Evolutionary conservation across 2,888 invertebrate genomes (phyloP).

Genomic region (Ypsolopha sequella): DNA sequence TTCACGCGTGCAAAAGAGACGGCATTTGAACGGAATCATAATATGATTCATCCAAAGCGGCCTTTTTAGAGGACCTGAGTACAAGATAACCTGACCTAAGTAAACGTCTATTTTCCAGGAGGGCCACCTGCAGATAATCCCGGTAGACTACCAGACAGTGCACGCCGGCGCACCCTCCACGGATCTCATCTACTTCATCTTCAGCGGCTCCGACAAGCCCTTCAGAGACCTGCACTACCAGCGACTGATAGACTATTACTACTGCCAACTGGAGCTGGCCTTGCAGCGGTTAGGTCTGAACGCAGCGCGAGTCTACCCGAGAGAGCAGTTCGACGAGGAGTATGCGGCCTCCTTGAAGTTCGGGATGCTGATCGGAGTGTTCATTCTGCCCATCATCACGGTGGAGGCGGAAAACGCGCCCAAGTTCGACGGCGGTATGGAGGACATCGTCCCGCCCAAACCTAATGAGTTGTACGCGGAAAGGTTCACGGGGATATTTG

Average conservation of each 20-base stretch:
- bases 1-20: too few relatives aligned
- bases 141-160: slow-evolving; percentile 42
- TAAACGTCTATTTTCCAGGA: slow-evolving; percentile 21
- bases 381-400: slow-evolving; percentile 27
- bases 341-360: slow-evolving; percentile 28
- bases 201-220: slow-evolving; percentile 34
- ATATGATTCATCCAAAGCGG: too few relatives aligned
- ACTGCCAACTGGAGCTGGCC: slow-evolving; percentile 21
- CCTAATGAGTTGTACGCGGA: slow-evolving; percentile 24
- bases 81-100: neutral
- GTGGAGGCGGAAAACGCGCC: slow-evolving; percentile 27
- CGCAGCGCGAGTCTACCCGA: slow-evolving; percentile 26
- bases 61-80: too few relatives aligned
- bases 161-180: slow-evolving; percentile 28
- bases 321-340: slow-evolving; percentile 30
- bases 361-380: slow-evolving; percentile 23
- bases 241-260: slow-evolving; percentile 24
- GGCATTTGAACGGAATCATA: too few relatives aligned
- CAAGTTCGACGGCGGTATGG: slow-evolving; percentile 10
- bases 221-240: slow-evolving; percentile 29
- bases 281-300: slow-evolving; percentile 24
- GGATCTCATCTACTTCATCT: slow-evolving; percentile 43
- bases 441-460: slow-evolving; percentile 17
- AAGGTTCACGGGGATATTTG: slow-evolving; percentile 33
- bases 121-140: slow-evolving; percentile 22